Conservation (phyloP, 2,797 vertebrate species). For the Bradypus variegatus region DNA sequence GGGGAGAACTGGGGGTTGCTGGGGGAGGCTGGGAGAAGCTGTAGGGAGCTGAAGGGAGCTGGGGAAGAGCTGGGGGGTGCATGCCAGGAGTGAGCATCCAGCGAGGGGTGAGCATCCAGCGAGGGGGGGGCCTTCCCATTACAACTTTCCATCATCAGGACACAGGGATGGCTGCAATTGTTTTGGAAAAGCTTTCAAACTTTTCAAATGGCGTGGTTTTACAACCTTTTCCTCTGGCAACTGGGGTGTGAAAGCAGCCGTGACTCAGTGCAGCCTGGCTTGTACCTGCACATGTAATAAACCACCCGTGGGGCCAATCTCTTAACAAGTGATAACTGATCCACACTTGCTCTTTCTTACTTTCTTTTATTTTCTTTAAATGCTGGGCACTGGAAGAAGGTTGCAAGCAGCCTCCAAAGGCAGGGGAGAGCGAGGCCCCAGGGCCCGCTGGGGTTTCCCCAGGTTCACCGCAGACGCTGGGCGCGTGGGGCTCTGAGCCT, state of each 20-base stretch:
- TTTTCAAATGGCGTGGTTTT: conserved; percentile 10
- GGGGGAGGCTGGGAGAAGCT: too few relatives aligned
- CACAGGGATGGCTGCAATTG: neutral
- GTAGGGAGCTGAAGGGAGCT: too few relatives aligned
- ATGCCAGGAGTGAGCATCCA: neutral
- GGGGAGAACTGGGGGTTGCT: too few relatives aligned
- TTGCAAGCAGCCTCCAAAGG: neutral
- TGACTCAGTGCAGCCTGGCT: neutral
- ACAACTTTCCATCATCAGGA: neutral
- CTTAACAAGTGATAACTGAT: conserved; percentile 24
- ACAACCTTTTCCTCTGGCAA: neutral
- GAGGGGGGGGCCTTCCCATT: neutral
- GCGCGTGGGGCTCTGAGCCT: conserved; percentile 34
- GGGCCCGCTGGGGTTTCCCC: conserved; percentile 17
- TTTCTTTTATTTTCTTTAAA: conserved; percentile 4
- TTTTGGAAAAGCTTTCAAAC: conserved; percentile 40
- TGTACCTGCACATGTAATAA: conserved; percentile 11
- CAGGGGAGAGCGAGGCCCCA: neutral
- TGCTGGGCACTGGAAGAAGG: neutral
- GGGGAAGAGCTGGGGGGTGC: too few relatives aligned
- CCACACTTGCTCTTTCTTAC: neutral
- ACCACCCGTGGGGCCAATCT: neutral
- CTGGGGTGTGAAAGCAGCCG: conserved; percentile 20
- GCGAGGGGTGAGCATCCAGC: neutral
- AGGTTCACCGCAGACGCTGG: conserved; percentile 44